These are phyloP conservation scores for Thymelicus sylvestris DNA, from an alignment of 2,888 invertebrate genomes.

Conservation along the genomic window DNA sequence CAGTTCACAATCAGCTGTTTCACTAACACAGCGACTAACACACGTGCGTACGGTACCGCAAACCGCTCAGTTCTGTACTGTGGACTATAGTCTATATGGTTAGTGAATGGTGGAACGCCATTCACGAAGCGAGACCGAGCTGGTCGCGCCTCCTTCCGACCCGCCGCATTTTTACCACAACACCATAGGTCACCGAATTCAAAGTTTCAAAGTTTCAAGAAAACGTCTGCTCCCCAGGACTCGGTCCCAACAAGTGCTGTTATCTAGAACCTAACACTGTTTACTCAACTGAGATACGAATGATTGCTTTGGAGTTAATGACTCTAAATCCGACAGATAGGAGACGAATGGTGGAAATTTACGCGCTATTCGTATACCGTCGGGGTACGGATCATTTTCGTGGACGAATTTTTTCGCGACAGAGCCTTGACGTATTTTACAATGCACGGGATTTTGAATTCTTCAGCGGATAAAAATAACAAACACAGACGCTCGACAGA, in stretches of 20 bases:
- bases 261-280: conserved; percentile 46
- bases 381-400: conserved; percentile 27
- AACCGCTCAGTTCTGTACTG: conserved; percentile 41
- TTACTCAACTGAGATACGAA: conserved; percentile 47
- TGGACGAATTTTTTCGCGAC: conserved; percentile 7
- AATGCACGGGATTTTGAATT: conserved; percentile 29
- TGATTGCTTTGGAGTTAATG: conserved; percentile 35
- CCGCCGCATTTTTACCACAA: conserved; percentile 73
- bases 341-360: conserved; percentile 57
- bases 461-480: conserved; percentile 38
- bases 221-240: conserved; percentile 60
- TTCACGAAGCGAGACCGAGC: conserved; percentile 60
- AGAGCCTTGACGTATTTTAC: conserved; percentile 32
- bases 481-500: conserved; percentile 22
- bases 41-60: conserved; percentile 43
- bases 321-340: conserved; percentile 43
- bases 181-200: conserved; percentile 21
- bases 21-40: conserved; percentile 31
- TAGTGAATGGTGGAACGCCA: conserved; percentile 25
- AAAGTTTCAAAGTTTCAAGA: conserved; percentile 37
- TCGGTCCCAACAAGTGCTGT: conserved; percentile 58
- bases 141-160: conserved; percentile 68
- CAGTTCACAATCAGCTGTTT: conserved; percentile 38
- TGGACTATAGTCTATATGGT: background rate
- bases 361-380: conserved; percentile 37